phyloP scores from a whole-genome alignment of 2,113 vertebrate genomes.

The Silurus asotus region DNA sequence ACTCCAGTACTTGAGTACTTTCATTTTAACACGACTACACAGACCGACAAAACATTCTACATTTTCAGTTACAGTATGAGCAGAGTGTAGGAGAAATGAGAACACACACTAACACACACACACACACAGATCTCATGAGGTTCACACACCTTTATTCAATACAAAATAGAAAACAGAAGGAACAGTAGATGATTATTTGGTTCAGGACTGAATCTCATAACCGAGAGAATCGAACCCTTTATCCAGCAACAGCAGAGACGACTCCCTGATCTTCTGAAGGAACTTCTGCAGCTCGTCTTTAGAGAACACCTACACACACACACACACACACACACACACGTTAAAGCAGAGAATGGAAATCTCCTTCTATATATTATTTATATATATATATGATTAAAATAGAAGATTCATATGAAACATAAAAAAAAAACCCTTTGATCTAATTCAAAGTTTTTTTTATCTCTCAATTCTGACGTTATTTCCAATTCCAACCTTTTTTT shows the following conservation, averaged over 20 bases:
- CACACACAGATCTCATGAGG: neutral
- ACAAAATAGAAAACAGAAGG: constrained; percentile 24
- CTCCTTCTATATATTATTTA: too few species aligned
- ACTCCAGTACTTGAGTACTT: too few species aligned
- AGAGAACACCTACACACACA: constrained; percentile 78
- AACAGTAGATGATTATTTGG: neutral
- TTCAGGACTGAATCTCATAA: constrained; percentile 80
- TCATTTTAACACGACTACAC: too few species aligned
- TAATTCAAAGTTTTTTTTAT: too few species aligned
- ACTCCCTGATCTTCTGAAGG: constrained; percentile 81
- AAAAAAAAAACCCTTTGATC: too few species aligned
- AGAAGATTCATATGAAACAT: too few species aligned
- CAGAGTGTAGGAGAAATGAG: neutral
- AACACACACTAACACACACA: neutral
- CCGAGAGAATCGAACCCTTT: constrained; percentile 83
- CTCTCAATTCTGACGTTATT: too few species aligned
- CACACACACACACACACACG: constrained; percentile 7
- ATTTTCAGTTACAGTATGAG: neutral
- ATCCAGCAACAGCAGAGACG: constrained; percentile 82
- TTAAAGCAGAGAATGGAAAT: too few species aligned
- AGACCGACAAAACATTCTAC: neutral
- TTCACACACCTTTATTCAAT: constrained; percentile 43
- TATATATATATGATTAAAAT: too few species aligned
- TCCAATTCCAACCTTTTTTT: too few species aligned
- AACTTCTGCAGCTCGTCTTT: constrained; percentile 83